A percentile compares a stretch with the other conserved stretches of the same genome.
phyloP scores from a whole-genome alignment of 2,797 vertebrate genomes.

The Dendrocincla tyrannina region DNA sequence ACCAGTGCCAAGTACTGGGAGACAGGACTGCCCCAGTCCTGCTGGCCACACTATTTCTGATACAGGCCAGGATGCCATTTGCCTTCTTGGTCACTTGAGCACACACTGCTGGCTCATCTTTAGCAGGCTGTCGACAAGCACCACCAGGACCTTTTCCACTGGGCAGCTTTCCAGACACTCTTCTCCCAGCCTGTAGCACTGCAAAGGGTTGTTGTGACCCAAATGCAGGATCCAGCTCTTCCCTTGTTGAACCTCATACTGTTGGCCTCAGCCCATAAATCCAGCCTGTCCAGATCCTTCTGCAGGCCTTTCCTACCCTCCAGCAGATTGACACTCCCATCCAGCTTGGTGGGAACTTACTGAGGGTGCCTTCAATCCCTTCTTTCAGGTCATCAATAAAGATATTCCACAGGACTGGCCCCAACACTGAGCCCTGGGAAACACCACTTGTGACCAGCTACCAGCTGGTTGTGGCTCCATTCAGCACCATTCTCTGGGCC shows the following conservation, averaged over 20 bases:
- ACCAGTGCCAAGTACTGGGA: rapidly evolving
- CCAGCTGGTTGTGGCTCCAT: neutral
- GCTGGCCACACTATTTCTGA: neutral
- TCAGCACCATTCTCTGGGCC: neutral
- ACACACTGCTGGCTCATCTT: neutral
- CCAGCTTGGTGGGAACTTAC: neutral
- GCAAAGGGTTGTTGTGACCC: neutral
- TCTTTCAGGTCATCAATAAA: rapidly evolving
- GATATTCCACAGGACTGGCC: neutral
- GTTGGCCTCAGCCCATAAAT: rapidly evolving
- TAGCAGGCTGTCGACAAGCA: neutral
- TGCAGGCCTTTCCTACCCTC: neutral
- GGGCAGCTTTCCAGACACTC: neutral
- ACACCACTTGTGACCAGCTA: neutral
- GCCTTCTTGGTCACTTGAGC: too few relatives aligned
- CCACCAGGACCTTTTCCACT: neutral
- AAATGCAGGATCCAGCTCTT: neutral
- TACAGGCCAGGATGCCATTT: rapidly evolving
- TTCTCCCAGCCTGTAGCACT: neutral
- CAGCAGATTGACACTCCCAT: neutral
- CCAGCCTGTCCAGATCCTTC: neutral
- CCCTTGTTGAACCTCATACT: rapidly evolving
- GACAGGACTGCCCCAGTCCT: neutral
- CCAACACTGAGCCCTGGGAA: neutral
- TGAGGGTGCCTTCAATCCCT: rapidly evolving